Base-by-base conservation (phyloP, 2,113 vertebrate species). In the Cacatua alba region DNA sequence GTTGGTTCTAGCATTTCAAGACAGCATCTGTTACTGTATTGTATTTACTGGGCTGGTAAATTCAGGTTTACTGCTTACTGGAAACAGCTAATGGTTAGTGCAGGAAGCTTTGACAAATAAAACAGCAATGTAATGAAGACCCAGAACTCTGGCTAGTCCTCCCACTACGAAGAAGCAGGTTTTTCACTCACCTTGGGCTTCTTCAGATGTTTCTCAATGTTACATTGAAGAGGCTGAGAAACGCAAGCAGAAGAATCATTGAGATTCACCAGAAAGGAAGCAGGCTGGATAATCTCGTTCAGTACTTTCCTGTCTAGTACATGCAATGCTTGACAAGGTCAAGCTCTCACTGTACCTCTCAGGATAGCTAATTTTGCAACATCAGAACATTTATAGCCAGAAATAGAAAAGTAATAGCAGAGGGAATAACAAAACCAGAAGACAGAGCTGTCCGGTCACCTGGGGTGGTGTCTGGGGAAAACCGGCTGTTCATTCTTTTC, bases 251-350 rank as follows among this genome's bases (percentile, higher is more conserved):
- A 91, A 69, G 81, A 89, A 35, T 33, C 12, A 80, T 62, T 46
- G 44, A 29, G 64, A 48, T 48, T 71, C 21, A 62, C 60, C 17
- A 78, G 78, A 81, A 43, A 44, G 62, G 79, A 84, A 49, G 46
- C 21, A 71, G 95, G 63, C 64, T 62, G 35, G 82, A 81, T 93
- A 92, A 74, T 82, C 46, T 84, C 48, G 43, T 60, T 78, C 90
- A 68, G 57, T 82, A 48, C 86, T 94, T 92, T 90, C 33, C 48
- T 84, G 68, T 51, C 80, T 35, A 86, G 94, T 83, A 95, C 88
- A 65, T 18, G 21, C 52, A 80, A 77, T 88, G 64, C 82, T 86
- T 90, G 57, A 55, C 92, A 97, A 95, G 90, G 90, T 92, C 90
- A 93, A 33, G 57, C 44, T 96, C 90, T 94, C 88, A 31, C 57